Percentiles rank a stretch among this genome's conserved stretches.
These are phyloP conservation scores for Wasmannia auropunctata DNA, from an alignment of 1,140 invertebrate genomes.

Conservation along the genomic window DNA sequence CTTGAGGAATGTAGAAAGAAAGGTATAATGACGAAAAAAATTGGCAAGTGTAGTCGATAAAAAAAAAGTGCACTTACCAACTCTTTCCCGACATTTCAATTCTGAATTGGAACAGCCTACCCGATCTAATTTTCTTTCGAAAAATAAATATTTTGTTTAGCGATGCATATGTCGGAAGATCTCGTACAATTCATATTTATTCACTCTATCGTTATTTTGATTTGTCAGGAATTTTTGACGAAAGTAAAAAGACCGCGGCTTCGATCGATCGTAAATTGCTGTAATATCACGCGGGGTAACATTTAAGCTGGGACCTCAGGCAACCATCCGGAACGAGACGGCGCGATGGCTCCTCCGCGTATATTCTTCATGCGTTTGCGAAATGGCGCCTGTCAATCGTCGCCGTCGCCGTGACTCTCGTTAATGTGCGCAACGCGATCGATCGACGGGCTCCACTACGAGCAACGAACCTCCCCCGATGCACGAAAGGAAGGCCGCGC, in stretches of 20 bases:
- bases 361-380: conserved; percentile 4
- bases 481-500: not conserved
- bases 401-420: not conserved
- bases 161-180: not conserved
- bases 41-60: not conserved
- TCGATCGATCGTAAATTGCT: not conserved
- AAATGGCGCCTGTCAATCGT: conserved; percentile 24
- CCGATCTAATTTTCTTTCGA: not conserved
- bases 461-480: not conserved
- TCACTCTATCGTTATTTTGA: not conserved
- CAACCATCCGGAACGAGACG: not conserved
- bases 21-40: not conserved
- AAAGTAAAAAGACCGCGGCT: not conserved
- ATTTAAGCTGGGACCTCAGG: not conserved
- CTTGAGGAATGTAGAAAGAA: not conserved
- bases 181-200: not conserved
- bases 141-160: not conserved
- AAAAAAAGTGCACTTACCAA: not conserved
- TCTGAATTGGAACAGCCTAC: conserved; percentile 4
- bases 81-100: not conserved
- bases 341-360: not conserved
- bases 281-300: not conserved
- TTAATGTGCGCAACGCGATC: conserved; percentile 33
- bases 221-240: not conserved
- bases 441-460: not conserved